Percentiles rank a stretch among this genome's conserved stretches.
phyloP scores from a whole-genome alignment of 1,140 invertebrate species.

The Rhopalosiphum maidis region DNA sequence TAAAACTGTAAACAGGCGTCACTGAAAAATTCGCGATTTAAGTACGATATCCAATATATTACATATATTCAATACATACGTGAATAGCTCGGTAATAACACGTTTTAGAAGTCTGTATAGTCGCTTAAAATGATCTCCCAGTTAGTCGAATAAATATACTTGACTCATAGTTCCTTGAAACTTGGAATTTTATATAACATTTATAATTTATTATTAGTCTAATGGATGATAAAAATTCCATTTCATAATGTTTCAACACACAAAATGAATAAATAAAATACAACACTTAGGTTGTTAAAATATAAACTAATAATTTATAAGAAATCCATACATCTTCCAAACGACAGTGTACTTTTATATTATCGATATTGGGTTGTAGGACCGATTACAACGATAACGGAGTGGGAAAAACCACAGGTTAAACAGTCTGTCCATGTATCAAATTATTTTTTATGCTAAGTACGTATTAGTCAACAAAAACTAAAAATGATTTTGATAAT shows the following conservation, averaged over 20 bases:
- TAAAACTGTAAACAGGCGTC: background rate
- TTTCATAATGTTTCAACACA: background rate
- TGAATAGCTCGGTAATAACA: background rate
- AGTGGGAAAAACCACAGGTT: background rate
- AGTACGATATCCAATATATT: background rate
- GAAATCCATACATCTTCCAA: background rate
- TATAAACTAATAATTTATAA: conserved; percentile 1
- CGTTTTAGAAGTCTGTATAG: background rate
- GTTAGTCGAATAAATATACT: background rate
- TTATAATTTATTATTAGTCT: background rate
- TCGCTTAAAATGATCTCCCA: background rate
- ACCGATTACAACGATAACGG: background rate
- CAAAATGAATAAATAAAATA: background rate
- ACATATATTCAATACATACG: background rate
- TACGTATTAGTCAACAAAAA: no score
- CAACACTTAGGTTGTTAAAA: background rate
- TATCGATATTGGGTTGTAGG: background rate
- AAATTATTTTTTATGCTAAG: background rate
- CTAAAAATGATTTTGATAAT: no score
- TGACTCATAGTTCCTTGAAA: background rate
- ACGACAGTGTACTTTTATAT: background rate
- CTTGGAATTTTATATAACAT: background rate
- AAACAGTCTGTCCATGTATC: background rate
- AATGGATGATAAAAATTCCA: background rate
- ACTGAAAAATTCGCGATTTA: background rate